Evolutionary conservation across 2,797 vertebrate genomes (phyloP), one percentile per base, ranked within the genome.

Genomic region (Pygocentrus nattereri): DNA sequence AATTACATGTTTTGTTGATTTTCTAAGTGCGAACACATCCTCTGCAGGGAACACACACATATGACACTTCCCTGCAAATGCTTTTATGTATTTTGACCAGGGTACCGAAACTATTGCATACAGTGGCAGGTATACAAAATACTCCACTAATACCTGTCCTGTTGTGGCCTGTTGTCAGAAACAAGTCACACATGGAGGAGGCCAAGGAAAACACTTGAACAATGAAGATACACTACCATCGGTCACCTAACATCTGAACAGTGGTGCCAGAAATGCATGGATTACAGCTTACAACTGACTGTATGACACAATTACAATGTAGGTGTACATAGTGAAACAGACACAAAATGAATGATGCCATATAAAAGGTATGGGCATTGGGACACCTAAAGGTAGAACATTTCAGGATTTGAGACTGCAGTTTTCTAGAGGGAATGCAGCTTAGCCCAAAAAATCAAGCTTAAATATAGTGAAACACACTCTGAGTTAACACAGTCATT

Each of bases 401-500:
- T 54, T 73, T 65, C 34, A 73, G 68, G 21, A 59, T 68, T 61
- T 25, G 27, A 67, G 30, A 79, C 1, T 49, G 23, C 27, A 65
- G 12, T 11, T 68, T 27, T 50, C 18, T 23, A 23, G 23, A 38
- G 21, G 59, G 54, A 67, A 72, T 21, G 49, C 19, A 44, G 54
- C 44, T 31, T 76, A 65, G 38, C 38, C 59, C 23, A 19, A 75
- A 34, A 47, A 65, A 72, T 18, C 47, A 73, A 58, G 4, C n/a
- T 59, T 25, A 82, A 73, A 13, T 13, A 41, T 62, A 38, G 54
- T 18, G 34, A 54, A 64, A n/a, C 21, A n/a, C 13, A 6, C 49
- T 23, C 52, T 4, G 23, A 21, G 47, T 41, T 61, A 83, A 83
- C 69, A 56, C 16, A 54, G 58, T 67, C 73, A 52, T 19, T 15